Evolutionary conservation across 1,140 invertebrate genomes (phyloP).

Genomic region (Laodelphax striatellus): DNA sequence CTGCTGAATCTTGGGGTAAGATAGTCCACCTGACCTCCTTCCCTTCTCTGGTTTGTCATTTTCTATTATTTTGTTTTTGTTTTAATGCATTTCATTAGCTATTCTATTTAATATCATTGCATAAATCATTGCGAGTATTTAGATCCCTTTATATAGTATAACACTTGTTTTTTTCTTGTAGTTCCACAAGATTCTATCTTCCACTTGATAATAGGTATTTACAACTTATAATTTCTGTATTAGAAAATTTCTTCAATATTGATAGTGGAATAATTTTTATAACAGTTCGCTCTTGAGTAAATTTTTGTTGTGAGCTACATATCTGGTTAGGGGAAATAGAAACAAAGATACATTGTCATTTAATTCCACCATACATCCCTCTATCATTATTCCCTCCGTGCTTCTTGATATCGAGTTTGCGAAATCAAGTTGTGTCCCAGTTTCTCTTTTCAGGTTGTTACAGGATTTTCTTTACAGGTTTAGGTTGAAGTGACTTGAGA

Average conservation of each 20-base stretch:
- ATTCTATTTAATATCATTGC: background rate
- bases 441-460: conserved; percentile 11
- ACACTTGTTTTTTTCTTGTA: background rate
- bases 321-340: background rate
- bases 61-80: background rate
- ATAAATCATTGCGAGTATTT: background rate
- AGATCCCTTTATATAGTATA: background rate
- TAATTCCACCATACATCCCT: background rate
- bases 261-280: background rate
- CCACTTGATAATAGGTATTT: background rate
- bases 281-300: background rate
- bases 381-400: background rate
- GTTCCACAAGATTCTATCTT: background rate
- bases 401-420: background rate
- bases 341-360: background rate
- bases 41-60: background rate
- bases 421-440: background rate
- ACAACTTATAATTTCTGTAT: background rate
- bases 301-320: background rate
- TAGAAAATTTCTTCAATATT: background rate
- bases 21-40: background rate
- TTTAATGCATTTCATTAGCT: background rate
- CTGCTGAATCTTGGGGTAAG: background rate
- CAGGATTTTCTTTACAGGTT: conserved; percentile 16
- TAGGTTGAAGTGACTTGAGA: conserved; percentile 1